Base-by-base conservation (phyloP, 2,797 vertebrate species). In the Anas bernieri region DNA sequence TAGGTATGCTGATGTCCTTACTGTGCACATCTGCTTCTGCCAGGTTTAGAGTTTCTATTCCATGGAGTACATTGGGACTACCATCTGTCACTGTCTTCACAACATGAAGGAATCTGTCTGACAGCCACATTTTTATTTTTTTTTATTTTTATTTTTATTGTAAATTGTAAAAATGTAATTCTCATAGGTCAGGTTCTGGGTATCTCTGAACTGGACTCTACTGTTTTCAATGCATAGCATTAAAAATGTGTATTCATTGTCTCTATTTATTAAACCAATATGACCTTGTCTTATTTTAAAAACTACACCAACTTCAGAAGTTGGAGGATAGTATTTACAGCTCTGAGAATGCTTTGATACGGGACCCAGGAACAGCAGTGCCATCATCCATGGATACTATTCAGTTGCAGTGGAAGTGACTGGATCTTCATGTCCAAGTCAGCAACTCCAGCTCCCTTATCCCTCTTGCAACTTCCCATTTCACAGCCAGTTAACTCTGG, bases 401-500 rank as follows among this genome's bases (percentile, higher is more conserved):
- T 22, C 54, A 70, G n/a, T 16, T 86, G 88, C 79, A 90, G 88
- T 6, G 68, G 37, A 88, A 94, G 50, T 46, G 64, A 67, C 75
- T 87, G 33, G 9, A 85, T 80, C 88, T 82, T 81, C 70, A 63
- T 31, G 70, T 95, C 59, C 78, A 55, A 78, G 66, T 62, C 84
- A 88, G 74, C 78, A 85, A 64, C 77, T 92, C 73, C 56, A 61
- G 64, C 28, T 94, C 85, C 66, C 58, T 87, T 91, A 83, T 72
- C 62, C 48, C 41, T 81, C 62, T 75, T 93, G 76, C 66, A 88
- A 20, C 79, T 90, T 85, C 61, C 79, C 79, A 91, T 96, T 95
- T 96, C 95, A 94, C 93, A 94, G 91, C 37, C 80, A 92, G 93
- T 91, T 94, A 93, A 94, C 87, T 88, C 41, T 1, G 4, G 58